Evolutionary conservation across 2,797 vertebrate genomes (phyloP).

Genomic region (Pristis pectinata): DNA sequence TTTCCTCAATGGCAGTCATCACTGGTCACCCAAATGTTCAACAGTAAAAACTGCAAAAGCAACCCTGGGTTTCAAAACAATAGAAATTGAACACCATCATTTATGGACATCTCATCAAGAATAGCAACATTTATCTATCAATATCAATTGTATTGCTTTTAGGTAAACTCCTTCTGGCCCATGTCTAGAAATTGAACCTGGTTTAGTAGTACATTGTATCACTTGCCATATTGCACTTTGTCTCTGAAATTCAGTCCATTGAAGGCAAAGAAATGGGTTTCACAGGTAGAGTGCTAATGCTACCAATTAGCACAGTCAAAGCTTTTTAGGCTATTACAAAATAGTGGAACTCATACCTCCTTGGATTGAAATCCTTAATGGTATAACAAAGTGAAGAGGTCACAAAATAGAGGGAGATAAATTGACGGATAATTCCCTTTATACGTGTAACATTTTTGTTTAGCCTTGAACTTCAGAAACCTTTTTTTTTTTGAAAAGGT

Average conservation of each 20-base stretch:
- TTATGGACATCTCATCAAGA: constrained; percentile 7
- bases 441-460: neutral
- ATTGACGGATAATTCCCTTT: neutral
- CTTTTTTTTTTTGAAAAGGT: too few species aligned
- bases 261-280: too few species aligned
- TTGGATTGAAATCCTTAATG: neutral
- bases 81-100: neutral
- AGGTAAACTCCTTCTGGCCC: too few species aligned
- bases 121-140: neutral
- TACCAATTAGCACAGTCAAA: too few species aligned
- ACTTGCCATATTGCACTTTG: too few species aligned
- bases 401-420: neutral
- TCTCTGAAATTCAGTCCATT: too few species aligned
- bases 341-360: too few species aligned
- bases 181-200: too few species aligned
- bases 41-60: neutral
- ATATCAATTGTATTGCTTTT: neutral
- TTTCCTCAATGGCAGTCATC: neutral
- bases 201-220: too few species aligned
- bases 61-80: neutral
- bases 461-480: neutral
- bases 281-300: too few species aligned
- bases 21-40: neutral
- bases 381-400: neutral
- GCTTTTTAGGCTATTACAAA: too few species aligned